A percentile compares a stretch with the other conserved stretches of the same genome.
These are phyloP conservation scores for Philypnodon macrostomus DNA, from an alignment of 2,797 vertebrate genomes.

Conservation along the genomic window DNA sequence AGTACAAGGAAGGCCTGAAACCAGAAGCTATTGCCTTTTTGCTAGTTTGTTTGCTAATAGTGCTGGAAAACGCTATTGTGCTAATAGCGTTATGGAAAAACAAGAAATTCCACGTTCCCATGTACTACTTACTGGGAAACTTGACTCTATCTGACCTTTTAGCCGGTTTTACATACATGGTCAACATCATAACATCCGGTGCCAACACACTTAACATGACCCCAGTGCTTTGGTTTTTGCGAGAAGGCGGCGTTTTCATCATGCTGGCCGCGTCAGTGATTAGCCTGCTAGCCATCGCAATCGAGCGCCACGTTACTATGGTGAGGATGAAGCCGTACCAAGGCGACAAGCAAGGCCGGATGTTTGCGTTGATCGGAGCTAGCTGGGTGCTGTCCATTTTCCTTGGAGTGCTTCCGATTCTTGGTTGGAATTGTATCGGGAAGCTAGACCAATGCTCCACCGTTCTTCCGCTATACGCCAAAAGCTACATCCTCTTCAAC, in stretches of 20 bases:
- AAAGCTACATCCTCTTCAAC: slow-evolving; percentile 87
- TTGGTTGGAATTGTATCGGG: slow-evolving; percentile 89
- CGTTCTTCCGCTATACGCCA: slow-evolving; percentile 85
- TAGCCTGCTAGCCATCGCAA: slow-evolving; percentile 87
- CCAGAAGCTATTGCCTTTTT: slow-evolving; percentile 78
- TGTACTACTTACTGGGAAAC: slow-evolving; percentile 89
- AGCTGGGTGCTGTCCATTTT: slow-evolving; percentile 83
- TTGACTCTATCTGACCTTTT: slow-evolving; percentile 87
- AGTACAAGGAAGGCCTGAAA: slow-evolving; percentile 80
- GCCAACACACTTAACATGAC: slow-evolving; percentile 83
- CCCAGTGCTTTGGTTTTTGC: slow-evolving; percentile 84
- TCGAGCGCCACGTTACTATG: slow-evolving; percentile 91
- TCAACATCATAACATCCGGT: slow-evolving; percentile 87
- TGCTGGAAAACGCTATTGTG: slow-evolving; percentile 84
- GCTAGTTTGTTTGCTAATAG: slow-evolving; percentile 84
- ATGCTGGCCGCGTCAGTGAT: slow-evolving; percentile 85
- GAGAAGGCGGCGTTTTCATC: slow-evolving; percentile 87
- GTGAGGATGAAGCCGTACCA: slow-evolving; percentile 85
- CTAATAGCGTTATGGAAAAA: slow-evolving; percentile 86
- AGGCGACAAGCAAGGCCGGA: slow-evolving; percentile 81
- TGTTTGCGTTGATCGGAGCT: slow-evolving; percentile 80
- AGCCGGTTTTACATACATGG: slow-evolving; percentile 86
- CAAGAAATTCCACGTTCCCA: slow-evolving; percentile 88
- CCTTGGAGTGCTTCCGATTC: slow-evolving; percentile 81
- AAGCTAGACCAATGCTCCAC: slow-evolving; percentile 82